phyloP scores from a whole-genome alignment of 2,113 vertebrate species.

The Tor tambroides region DNA sequence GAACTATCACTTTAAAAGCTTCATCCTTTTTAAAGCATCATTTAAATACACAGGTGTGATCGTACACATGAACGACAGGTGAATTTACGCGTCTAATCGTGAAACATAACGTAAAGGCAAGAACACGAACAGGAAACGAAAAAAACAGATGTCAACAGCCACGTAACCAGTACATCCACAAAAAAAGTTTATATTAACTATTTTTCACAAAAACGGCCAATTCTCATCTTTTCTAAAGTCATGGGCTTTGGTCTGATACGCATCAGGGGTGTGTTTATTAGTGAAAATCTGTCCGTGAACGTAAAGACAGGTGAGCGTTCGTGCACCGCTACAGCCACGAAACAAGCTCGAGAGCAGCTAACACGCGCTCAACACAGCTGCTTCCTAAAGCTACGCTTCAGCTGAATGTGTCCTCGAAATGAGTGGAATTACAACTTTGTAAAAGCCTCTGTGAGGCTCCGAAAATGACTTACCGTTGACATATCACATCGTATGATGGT shows the following conservation, averaged over 20 bases:
- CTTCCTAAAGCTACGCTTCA: background rate
- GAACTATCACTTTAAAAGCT: background rate
- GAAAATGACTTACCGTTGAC: conserved; percentile 66
- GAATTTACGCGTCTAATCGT: background rate
- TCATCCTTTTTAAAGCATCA: too few relatives aligned
- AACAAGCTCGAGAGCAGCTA: background rate
- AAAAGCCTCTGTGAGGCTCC: background rate
- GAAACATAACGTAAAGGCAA: background rate
- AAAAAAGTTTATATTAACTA: background rate
- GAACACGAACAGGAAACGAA: background rate
- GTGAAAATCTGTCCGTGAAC: background rate
- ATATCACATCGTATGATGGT: conserved; percentile 60
- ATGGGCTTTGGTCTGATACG: background rate
- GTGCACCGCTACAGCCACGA: background rate
- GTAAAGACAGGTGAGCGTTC: too few relatives aligned
- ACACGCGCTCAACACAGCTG: background rate
- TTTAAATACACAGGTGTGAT: background rate
- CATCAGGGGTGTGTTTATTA: background rate
- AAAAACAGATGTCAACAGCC: background rate
- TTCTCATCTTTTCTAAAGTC: background rate
- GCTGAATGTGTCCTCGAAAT: background rate
- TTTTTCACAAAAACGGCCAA: background rate
- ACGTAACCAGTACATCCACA: background rate
- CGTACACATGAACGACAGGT: background rate
- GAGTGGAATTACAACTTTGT: background rate